Base-by-base conservation (phyloP, 2,797 vertebrate species). In the Siniperca undulata region DNA sequence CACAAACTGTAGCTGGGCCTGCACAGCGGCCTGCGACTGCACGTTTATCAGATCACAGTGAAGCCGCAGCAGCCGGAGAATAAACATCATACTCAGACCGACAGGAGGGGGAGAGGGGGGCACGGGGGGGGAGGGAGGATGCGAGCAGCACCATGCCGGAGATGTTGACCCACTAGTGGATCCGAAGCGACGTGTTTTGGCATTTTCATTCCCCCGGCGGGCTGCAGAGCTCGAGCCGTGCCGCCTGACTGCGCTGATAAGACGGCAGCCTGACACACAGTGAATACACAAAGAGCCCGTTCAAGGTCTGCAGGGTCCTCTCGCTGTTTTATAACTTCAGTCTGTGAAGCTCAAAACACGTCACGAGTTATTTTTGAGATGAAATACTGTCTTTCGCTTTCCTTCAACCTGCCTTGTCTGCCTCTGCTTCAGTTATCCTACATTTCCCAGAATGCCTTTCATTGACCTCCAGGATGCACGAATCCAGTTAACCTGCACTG, bases 241-340 rank as follows among this genome's bases (percentile, higher is more conserved):
- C 72, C 17, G 80, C 70, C 86, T 82, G 82, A 76, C 73, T 78
- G 76, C 58, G 24, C 87, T n/a, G 77, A 81, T 86, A 67, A 81
- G 70, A 70, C 77, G 9, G 42, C 55, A 20, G 65, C 40, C 83
- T 68, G 65, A 77, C 62, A 24, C 67, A 30, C 67, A 2, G 65
- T 16, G 77, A 81, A 78, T 24, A 30, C 81, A 84, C 78, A 82
- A 65, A 83, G 78, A 67, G 72, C 42, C 7, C 1, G 67, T 19
- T 60, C 22, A 7, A 53, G 70, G 76, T 67, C 69, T 71, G 58
- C 71, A 4, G 78, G 68, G 64, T 72, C 61, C 66, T 69, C 66
- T 58, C 80, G 24, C 58, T 20, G 75, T 10, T 76, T 61, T 10
- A 74, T 10, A 69, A 61, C 52, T 50, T 69, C 55, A 38, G 27